A percentile compares a stretch with the other conserved stretches of the same genome.
Conservation (phyloP, 2,888 invertebrate species). For the Tetranychus piercei region DNA sequence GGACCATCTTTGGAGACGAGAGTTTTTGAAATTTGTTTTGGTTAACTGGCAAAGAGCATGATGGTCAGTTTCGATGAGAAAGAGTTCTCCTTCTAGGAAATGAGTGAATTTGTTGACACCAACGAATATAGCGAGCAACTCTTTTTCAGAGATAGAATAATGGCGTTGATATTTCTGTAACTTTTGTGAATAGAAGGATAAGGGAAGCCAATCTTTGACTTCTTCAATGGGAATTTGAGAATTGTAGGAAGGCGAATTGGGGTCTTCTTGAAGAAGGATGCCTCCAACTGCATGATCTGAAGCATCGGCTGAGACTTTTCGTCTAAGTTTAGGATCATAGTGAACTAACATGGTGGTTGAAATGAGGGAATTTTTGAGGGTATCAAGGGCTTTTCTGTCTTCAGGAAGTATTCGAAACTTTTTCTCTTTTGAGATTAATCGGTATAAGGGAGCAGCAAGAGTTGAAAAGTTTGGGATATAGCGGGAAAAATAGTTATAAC, state of each 20-base stretch:
- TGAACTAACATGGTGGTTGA: not conserved
- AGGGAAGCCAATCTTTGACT: not conserved
- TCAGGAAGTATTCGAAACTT: not conserved
- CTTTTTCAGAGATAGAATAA: not conserved
- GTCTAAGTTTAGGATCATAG: not conserved
- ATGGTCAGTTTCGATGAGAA: not conserved
- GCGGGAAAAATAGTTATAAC: not conserved
- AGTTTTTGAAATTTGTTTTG: not conserved
- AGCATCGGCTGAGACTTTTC: not conserved
- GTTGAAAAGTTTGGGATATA: not conserved
- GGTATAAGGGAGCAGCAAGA: not conserved
- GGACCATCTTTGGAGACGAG: not conserved
- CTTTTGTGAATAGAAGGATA: not conserved
- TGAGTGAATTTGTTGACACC: not conserved
- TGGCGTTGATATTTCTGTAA: not conserved
- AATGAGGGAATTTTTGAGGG: not conserved
- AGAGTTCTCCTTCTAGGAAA: not conserved
- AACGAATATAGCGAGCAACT: not conserved
- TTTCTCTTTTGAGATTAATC: not conserved
- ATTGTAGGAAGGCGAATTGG: not conserved
- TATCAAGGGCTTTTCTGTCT: not conserved
- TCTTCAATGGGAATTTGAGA: not conserved
- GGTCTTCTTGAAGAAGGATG: not conserved
- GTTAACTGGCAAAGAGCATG: not conserved
- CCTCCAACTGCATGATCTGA: not conserved